Conservation (phyloP, 92 coral and sea anemone species). For the Paragorgia papillata region DNA sequence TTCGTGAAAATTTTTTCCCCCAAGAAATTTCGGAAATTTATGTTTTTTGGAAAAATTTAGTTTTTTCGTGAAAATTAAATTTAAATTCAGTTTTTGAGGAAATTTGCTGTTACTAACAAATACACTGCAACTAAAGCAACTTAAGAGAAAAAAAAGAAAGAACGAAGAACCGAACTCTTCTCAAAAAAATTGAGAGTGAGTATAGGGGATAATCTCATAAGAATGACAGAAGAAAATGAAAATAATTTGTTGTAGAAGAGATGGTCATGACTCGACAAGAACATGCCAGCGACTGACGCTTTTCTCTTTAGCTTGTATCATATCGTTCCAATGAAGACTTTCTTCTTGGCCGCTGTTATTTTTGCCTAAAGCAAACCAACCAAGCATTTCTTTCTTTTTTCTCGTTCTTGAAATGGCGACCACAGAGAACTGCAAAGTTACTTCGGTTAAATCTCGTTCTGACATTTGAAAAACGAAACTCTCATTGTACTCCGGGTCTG, state of each 20-base stretch:
- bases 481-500: constrained; percentile 99
- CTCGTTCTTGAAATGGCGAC: constrained; percentile 89
- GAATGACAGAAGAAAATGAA: background rate
- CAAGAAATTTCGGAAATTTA: background rate
- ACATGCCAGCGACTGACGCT: constrained; percentile 91
- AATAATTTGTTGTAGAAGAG: background rate
- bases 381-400: constrained; percentile 91
- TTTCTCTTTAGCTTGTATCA: constrained; percentile 96
- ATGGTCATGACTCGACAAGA: constrained; percentile 65
- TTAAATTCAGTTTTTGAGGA: no score
- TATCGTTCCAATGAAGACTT: constrained; percentile 96
- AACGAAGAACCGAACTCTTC: no score
- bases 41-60: no score
- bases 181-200: no score
- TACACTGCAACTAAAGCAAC: no score
- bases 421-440: constrained; percentile 88
- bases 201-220: no score
- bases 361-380: constrained; percentile 97
- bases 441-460: constrained; percentile 92
- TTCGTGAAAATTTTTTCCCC: no score
- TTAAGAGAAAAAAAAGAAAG: no score
- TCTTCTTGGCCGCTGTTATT: constrained; percentile 97
- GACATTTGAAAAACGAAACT: constrained; percentile 98
- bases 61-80: no score
- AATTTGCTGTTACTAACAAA: no score